Base-by-base conservation (phyloP, 2,797 vertebrate genomes). In the Sphaeramia orbicularis region DNA sequence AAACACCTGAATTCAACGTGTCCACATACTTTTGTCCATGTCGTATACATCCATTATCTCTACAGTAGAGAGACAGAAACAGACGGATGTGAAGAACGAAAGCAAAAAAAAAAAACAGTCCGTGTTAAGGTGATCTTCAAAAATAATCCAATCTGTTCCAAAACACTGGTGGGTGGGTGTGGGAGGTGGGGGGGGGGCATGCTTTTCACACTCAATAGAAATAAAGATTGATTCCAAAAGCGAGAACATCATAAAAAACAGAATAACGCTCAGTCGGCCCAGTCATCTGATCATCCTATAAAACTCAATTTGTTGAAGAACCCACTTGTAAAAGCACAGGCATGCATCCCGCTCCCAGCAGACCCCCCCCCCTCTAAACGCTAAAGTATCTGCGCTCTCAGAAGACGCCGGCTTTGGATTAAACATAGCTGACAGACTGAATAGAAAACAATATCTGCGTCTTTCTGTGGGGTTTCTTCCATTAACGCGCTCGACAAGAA, bases 301-400 rank as follows among this genome's bases (percentile, higher is more conserved):
- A 89, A 92, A 88, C 84, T 88, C 88, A 87, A 89, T 91, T 89
- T 87, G 84, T 78, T 86, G 84, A 87, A 88, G 86, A 88, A 68
- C 66, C 74, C 82, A 76, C 81, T 87, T 81, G 78, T 70, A 71
- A 78, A 85, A 79, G 70, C 47, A 49, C 47, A 61, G 77, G 42
- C 72, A 4, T 65, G 82, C 69, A 32, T 76, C 59, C 54, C 51
- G 72, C 63, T 83, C 87, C 84, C 86, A 49, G 63, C 62, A 64
- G 87, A 73, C 53, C 56, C n/a, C n/a, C n/a, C n/a, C n/a, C n/a
- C n/a, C n/a, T 64, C 55, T 62, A 74, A 80, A 85, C 41, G 76
- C 78, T 69, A 19, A 63, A 68, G 70, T 82, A 59, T 76, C 78
- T 4, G 62, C 18, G 1, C 66, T 60, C 70, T 67, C 58, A n/a